Conservation (phyloP, 2,113 vertebrate genomes). For the Neodontobutis hainanensis region DNA sequence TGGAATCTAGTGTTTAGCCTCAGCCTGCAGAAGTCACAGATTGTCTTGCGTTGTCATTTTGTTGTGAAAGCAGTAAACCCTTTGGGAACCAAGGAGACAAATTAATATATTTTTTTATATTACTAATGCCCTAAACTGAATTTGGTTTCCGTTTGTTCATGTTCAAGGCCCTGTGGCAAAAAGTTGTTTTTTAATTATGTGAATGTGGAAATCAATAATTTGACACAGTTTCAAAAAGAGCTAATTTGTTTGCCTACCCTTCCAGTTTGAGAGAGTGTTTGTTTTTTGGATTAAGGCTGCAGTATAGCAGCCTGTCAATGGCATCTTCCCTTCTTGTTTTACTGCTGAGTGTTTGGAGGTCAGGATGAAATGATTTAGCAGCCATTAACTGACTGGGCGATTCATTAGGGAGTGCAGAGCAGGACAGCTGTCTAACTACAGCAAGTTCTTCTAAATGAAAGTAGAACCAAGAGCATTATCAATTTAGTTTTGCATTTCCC, state of each 20-base stretch:
- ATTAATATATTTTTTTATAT: neutral
- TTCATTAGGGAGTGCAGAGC: slow-evolving; percentile 38
- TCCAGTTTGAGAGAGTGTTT: slow-evolving; percentile 26
- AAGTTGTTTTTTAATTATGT: neutral
- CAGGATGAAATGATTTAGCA: slow-evolving; percentile 59
- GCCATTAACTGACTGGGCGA: slow-evolving; percentile 48
- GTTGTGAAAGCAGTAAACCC: neutral
- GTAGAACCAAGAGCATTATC: slow-evolving; percentile 14
- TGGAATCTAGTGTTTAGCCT: neutral
- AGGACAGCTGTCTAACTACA: slow-evolving; percentile 17
- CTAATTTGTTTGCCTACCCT: slow-evolving; percentile 41
- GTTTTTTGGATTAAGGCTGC: slow-evolving; percentile 40
- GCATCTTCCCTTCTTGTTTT: slow-evolving; percentile 52
- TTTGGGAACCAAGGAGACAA: neutral
- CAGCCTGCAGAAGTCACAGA: neutral
- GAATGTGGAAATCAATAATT: neutral
- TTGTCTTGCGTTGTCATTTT: neutral
- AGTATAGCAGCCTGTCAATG: slow-evolving; percentile 32
- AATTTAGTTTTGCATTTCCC: slow-evolving; percentile 3
- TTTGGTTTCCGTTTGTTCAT: neutral
- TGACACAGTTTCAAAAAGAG: slow-evolving; percentile 18
- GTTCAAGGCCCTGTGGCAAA: neutral
- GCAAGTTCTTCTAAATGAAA: slow-evolving; percentile 18
- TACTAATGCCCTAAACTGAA: neutral
- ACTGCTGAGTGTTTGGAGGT: slow-evolving; percentile 54